Base-by-base conservation (phyloP, 2,797 vertebrate genomes). In the Chiloscyllium punctatum region DNA sequence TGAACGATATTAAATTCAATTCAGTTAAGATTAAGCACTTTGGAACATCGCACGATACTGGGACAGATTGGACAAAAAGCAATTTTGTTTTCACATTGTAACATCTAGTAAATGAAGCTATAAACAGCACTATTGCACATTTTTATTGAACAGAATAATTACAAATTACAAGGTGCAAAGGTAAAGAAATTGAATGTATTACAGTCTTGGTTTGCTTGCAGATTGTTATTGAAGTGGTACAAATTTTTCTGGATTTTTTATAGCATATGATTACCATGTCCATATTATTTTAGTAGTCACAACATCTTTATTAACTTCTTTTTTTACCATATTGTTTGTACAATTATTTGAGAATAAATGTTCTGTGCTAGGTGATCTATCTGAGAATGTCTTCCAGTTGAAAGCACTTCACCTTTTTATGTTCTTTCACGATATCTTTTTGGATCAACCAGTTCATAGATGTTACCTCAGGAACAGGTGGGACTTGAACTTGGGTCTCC, bases 1-100 rank as follows among this genome's bases (percentile, higher is more conserved):
- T 97, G 96, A 98, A 95, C 96, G 96, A 95, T 97, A 96, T 97
- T 97, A 97, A 97, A 97, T 97, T 96, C 95, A 95, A 82, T 97
- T 97, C 96, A 96, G 96, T 96, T 96, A 96, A 97, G 96, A 97
- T 97, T 97, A 97, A 97, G 97, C 96, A 96, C 95, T 97, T 97
- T 97, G 96, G 95, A 97, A 96, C 96, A 96, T 96, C 97, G 96
- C 95, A 96, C 95, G 96, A 96, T 86, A 95, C 92, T 84, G 57
- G 66, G 77, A 97, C 96, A 97, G 84, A 97, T 96, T 71, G 94
- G 96, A 96, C 21, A 96, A 96, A 95, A 94, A 71, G 91, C 95
- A 97, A 96, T 97, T 96, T 96, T 96, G 96, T 96, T 42, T 96
- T 96, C 97, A 95, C 71, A 95, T 51, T 95, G 71, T 74, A 33